Evolutionary conservation across 92 coral and sea anemone genomes (phyloP), one percentile per base, ranked within the genome.

Genomic region (Phymanthus crucifer): DNA sequence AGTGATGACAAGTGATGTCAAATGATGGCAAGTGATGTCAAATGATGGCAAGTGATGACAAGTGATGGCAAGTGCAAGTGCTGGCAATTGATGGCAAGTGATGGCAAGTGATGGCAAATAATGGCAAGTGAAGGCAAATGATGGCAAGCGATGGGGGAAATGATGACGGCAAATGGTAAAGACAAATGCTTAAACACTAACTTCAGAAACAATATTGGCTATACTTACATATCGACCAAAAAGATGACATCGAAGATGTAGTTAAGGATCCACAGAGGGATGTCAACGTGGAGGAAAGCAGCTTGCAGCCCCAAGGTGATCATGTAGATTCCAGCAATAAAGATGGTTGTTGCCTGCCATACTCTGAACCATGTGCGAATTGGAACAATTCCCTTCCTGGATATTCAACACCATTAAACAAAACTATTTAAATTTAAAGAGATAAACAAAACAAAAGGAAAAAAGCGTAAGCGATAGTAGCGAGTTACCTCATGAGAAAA

Each of bases 211-310:
- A n/a, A n/a, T n/a, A n/a, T n/a, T n/a, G n/a, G n/a, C n/a, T n/a
- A 67, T 69, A 92, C 97, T 92, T 73, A 92, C 97, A 92, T 85
- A 83, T 92, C 97, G 54, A 87, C 87, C 40, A 87, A 76, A 70
- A 84, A 92, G 65, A 90, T 32, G 66, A 87, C 24, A 35, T 92
- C 97, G 69, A 91, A 87, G 74, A 81, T 70, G 78, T 92, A 92
- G 77, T 92, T 90, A 31, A 90, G 48, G 35, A 89, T 75, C 97
- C 97, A 92, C 11, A 92, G 79, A 18, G 76, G 37, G 14, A 87
- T 83, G 79, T 79, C 72, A 64, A 90, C 85, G 76, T 92, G 97
- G 45, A 92, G 73, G 50, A 92, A 75, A 0, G 97, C 90, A 32
- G 97, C 94, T 76, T 92, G 97, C 16, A 92, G 83, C 2, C 84